Evolutionary conservation across 2,888 invertebrate species (phyloP), one percentile per base, ranked within the genome.

Genomic region (Rhyacophila evoluta): DNA sequence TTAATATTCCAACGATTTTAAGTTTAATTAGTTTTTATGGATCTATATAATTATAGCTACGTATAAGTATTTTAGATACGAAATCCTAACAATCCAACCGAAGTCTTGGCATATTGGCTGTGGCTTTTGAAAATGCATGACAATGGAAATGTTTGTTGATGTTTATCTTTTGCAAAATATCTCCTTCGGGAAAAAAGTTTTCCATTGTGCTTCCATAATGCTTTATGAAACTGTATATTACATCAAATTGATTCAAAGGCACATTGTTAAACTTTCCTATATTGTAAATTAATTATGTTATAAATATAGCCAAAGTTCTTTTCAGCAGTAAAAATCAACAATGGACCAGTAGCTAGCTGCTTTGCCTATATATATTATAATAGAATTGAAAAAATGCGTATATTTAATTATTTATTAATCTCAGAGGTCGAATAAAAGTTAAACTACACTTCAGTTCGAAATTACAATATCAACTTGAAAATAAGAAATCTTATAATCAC

Each of bases 211-310:
- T 70, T 55, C 70, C 74, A 77, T 77, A 79, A 55, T 55, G 55
- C 81, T 79, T 81, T 79, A 82, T 79, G 80, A 80, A 82, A 80
- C 80, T 80, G 79, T 77, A 78, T 79, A 77, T 80, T 80, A 79
- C 73, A 55, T 72, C 77, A 72, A 82, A 82, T 81, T 80, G 79
- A 80, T 80, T 79, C 81, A 75, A 79, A 79, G 72, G 71, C 74
- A 79, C 74, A 76, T 78, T 70, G 76, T 76, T 76, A 79, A 79
- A 76, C 79, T 78, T 78, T 78, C 25, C 55, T 55, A 55, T 55
- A 55, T 55, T 55, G 55, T 55, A 55, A 55, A 55, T 55, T 55
- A 55, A 55, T 55, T 55, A 55, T 55, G 55, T 55, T 55, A 55
- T 55, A 55, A 55, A 55, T 55, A 55, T 55, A 55, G 19, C 55